Conservation (phyloP, 2,888 invertebrate genomes). For the Tenthredo mesomela region DNA sequence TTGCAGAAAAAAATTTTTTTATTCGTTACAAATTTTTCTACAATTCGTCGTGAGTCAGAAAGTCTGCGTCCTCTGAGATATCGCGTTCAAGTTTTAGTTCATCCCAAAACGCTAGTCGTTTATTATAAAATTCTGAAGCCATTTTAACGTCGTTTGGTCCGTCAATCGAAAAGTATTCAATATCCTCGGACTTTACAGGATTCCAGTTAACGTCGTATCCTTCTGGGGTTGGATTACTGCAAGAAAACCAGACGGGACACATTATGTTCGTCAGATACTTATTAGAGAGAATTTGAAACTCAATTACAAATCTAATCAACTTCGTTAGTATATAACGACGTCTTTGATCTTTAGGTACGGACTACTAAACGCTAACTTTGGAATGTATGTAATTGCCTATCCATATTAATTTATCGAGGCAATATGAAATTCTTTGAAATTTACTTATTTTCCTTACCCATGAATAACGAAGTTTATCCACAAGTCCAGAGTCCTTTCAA, state of each 20-base stretch:
- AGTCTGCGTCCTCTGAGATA: conserved; percentile 5
- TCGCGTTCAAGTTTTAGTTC: conserved; percentile 41
- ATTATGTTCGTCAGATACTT: conserved; percentile 3
- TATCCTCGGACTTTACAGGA: conserved; percentile 25
- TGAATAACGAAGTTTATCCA: conserved; percentile 43
- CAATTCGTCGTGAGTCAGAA: conserved; percentile 38
- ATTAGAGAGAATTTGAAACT: background rate
- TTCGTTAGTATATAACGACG: background rate
- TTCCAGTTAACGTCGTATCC: conserved; percentile 45
- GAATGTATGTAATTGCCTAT: background rate
- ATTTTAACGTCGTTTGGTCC: conserved; percentile 44
- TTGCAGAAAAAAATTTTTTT: background rate
- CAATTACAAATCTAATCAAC: conserved; percentile 24
- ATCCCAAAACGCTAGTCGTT: conserved; percentile 34
- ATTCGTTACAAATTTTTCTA: background rate
- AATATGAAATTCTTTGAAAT: background rate
- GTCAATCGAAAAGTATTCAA: conserved; percentile 31
- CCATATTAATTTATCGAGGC: background rate
- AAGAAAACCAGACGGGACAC: background rate
- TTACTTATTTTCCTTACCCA: conserved; percentile 4
- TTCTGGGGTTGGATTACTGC: conserved; percentile 51
- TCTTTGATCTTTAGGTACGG: conserved; percentile 24
- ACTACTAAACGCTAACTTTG: background rate
- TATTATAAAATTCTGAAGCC: conserved; percentile 7
- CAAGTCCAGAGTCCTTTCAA: conserved; percentile 37